Conservation (phyloP, 2,113 vertebrate genomes). For the Ariopsis seemanni region DNA sequence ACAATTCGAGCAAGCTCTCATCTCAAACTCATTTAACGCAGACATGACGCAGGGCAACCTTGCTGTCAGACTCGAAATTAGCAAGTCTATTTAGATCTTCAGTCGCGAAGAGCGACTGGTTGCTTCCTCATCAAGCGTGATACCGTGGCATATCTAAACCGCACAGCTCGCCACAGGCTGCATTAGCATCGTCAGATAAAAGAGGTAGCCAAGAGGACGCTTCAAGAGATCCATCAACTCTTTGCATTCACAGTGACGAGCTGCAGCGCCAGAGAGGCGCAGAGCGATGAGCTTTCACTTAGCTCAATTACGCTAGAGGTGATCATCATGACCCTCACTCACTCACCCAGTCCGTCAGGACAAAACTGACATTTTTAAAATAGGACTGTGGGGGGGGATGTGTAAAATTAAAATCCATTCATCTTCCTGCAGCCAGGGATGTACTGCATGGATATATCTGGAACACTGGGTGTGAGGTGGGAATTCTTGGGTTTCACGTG, state of each 20-base stretch:
- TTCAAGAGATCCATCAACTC: conserved; percentile 65
- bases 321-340: background rate
- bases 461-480: too few relatives aligned
- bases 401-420: background rate
- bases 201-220: conserved; percentile 59
- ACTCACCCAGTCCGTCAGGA: background rate
- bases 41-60: conserved; percentile 18
- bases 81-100: conserved; percentile 49
- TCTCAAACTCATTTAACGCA: conserved; percentile 19
- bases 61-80: conserved; percentile 39
- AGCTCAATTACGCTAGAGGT: conserved; percentile 29
- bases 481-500: too few relatives aligned
- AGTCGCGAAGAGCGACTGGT: conserved; percentile 19
- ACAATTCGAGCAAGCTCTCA: background rate
- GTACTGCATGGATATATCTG: too few relatives aligned
- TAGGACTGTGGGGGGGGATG: background rate
- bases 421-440: too few relatives aligned
- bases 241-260: conserved; percentile 62
- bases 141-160: conserved; percentile 36
- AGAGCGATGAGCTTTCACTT: conserved; percentile 15
- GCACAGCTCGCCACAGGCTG: conserved; percentile 26
- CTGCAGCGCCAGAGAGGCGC: background rate
- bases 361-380: background rate
- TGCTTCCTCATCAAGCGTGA: conserved; percentile 53
- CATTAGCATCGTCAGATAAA: conserved; percentile 46